Evolutionary conservation across 1,140 invertebrate genomes (phyloP).

Genomic region (Drosophila lacertosa): DNA sequence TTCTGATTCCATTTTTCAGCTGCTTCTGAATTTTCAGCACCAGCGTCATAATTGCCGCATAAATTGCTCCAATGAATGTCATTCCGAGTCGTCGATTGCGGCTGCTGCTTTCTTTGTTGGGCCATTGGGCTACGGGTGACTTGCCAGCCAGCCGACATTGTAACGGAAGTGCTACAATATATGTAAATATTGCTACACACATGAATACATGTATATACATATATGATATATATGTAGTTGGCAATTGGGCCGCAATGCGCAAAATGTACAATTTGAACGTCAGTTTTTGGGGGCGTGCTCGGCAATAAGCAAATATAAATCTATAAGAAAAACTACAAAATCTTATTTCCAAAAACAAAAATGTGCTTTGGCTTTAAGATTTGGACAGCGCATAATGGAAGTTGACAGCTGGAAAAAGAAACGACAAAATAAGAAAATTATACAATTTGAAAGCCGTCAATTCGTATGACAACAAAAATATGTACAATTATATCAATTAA

Average conservation of each 20-base stretch:
- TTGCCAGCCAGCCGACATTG: slow-evolving; percentile 39
- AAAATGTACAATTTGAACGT: slow-evolving; percentile 38
- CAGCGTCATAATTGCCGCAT: slow-evolving; percentile 64
- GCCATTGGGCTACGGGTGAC: slow-evolving; percentile 33
- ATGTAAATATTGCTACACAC: not conserved
- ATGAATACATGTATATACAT: not conserved
- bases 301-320: slow-evolving; percentile 27
- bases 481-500: not conserved
- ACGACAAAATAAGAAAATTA: not conserved
- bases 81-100: slow-evolving; percentile 26
- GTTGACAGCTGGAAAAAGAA: slow-evolving; percentile 4
- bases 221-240: slow-evolving; percentile 19
- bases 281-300: slow-evolving; percentile 32
- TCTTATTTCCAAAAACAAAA: too few species aligned
- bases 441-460: not conserved
- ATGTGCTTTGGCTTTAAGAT: slow-evolving; percentile 13
- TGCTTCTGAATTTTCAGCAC: slow-evolving; percentile 33
- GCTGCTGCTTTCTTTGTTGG: slow-evolving; percentile 57
- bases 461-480: too few species aligned
- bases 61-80: slow-evolving; percentile 68
- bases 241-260: slow-evolving; percentile 44
- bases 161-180: slow-evolving; percentile 60
- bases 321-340: not conserved
- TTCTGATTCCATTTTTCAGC: slow-evolving; percentile 8
- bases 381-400: slow-evolving; percentile 1